These are phyloP conservation scores for Corbicula japonica DNA, from an alignment of 2,888 invertebrate species.

Conservation along the genomic window DNA sequence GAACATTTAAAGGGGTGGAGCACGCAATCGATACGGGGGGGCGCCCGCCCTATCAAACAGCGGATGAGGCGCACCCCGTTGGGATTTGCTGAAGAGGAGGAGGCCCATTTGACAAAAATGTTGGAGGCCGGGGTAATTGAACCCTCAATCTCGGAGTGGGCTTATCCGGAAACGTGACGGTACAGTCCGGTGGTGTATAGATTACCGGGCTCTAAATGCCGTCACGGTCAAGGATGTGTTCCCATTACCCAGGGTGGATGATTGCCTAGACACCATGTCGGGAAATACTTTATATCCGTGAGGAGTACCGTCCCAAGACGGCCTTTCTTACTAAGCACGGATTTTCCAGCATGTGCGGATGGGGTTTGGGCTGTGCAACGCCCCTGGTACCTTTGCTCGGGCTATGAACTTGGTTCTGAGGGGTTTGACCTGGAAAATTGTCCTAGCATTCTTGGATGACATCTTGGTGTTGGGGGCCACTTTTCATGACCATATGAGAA, in stretches of 20 bases:
- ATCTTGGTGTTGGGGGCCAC: slow-evolving; percentile 54
- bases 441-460: slow-evolving; percentile 63
- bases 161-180: slow-evolving; percentile 48
- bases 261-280: slow-evolving; percentile 57
- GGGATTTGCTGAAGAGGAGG: slow-evolving; percentile 48
- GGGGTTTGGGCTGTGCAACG: slow-evolving; percentile 67
- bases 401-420: slow-evolving; percentile 61
- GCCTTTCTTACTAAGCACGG: slow-evolving; percentile 68
- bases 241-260: slow-evolving; percentile 55
- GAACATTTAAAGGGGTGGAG: slow-evolving; percentile 37
- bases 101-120: slow-evolving; percentile 52
- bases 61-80: slow-evolving; percentile 51
- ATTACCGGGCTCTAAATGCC: slow-evolving; percentile 48
- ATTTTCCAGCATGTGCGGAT: slow-evolving; percentile 64
- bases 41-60: slow-evolving; percentile 36
- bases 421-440: slow-evolving; percentile 52
- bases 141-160: too few relatives aligned
- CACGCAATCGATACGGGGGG: slow-evolving; percentile 49
- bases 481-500: slow-evolving; percentile 51
- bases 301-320: slow-evolving; percentile 60
- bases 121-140: slow-evolving; percentile 52
- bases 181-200: slow-evolving; percentile 46
- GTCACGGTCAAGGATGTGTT: slow-evolving; percentile 52
- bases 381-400: slow-evolving; percentile 68
- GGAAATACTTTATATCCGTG: slow-evolving; percentile 35